Conservation (phyloP, 2,797 vertebrate genomes). For the Pelochelys cantorii region DNA sequence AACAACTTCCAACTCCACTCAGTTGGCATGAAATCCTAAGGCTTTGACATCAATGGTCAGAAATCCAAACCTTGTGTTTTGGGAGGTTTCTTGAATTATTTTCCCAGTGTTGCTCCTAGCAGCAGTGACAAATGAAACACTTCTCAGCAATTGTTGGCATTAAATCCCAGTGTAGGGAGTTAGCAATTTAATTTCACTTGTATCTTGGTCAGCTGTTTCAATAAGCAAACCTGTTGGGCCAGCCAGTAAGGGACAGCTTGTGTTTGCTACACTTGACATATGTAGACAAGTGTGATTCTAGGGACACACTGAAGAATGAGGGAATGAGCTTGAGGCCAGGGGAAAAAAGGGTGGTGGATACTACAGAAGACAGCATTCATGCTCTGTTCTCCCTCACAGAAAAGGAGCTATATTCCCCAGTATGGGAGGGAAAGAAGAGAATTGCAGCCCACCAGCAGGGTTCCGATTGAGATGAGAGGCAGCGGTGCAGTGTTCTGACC, state of each 20-base stretch:
- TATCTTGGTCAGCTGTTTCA: conserved; percentile 15
- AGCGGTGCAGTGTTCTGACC: not conserved
- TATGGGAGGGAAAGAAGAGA: not conserved
- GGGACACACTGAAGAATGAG: not conserved
- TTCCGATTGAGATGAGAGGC: not conserved
- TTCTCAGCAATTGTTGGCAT: not conserved
- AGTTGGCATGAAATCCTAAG: not conserved
- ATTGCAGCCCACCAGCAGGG: not conserved
- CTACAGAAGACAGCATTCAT: not conserved
- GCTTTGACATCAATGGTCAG: not conserved
- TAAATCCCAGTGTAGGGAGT: not conserved
- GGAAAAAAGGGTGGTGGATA: not conserved
- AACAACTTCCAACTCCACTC: not conserved
- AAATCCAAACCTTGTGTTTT: conserved; percentile 2
- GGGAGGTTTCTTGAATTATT: conserved; percentile 26
- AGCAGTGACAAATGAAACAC: not conserved
- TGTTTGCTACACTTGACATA: not conserved
- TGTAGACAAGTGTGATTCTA: not conserved
- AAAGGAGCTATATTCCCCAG: fast-evolving
- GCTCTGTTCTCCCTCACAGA: not conserved
- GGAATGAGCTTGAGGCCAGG: not conserved
- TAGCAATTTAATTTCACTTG: not conserved
- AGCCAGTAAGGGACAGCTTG: not conserved
- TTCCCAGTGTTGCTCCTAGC: conserved; percentile 27
- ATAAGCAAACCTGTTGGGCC: not conserved